Evolutionary conservation across 2,888 invertebrate species (phyloP).

Genomic region (Yponomeuta malinellus): DNA sequence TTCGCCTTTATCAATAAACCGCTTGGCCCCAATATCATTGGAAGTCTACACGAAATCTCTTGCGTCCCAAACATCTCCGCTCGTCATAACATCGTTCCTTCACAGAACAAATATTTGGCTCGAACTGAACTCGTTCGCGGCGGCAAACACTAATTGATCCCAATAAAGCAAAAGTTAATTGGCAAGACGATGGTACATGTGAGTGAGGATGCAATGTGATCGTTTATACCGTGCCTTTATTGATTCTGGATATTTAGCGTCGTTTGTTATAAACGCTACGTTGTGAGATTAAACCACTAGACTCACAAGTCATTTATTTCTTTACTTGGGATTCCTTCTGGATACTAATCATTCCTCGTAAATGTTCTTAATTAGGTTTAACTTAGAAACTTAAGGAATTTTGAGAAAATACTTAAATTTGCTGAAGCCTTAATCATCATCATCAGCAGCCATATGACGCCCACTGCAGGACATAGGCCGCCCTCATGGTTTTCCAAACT

Average conservation of each 20-base stretch:
- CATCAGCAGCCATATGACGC: too few species aligned
- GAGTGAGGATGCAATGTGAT: slow-evolving; percentile 9
- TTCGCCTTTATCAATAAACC: too few species aligned
- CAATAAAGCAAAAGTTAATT: slow-evolving; percentile 52
- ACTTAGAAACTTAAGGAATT: too few species aligned
- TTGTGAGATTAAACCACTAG: neutral
- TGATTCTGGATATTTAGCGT: neutral
- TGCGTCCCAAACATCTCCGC: slow-evolving; percentile 9
- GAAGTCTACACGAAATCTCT: neutral
- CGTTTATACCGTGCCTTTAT: neutral
- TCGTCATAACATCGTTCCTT: slow-evolving; percentile 16
- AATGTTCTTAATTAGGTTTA: too few species aligned
- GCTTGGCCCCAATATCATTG: too few species aligned
- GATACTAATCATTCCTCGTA: neutral
- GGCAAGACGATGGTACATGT: slow-evolving; percentile 27
- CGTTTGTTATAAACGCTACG: neutral
- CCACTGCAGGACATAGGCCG: too few species aligned
- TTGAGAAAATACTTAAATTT: too few species aligned
- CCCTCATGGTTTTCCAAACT: too few species aligned
- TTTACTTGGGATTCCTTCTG: neutral
- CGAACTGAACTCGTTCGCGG: slow-evolving; percentile 36
- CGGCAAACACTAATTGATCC: slow-evolving; percentile 51
- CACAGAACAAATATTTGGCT: slow-evolving; percentile 25
- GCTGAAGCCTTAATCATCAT: too few species aligned
- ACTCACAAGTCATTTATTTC: neutral